These are phyloP conservation scores for Tragelaphus scriptus DNA, from an alignment of 2,113 vertebrate species.

Conservation along the genomic window DNA sequence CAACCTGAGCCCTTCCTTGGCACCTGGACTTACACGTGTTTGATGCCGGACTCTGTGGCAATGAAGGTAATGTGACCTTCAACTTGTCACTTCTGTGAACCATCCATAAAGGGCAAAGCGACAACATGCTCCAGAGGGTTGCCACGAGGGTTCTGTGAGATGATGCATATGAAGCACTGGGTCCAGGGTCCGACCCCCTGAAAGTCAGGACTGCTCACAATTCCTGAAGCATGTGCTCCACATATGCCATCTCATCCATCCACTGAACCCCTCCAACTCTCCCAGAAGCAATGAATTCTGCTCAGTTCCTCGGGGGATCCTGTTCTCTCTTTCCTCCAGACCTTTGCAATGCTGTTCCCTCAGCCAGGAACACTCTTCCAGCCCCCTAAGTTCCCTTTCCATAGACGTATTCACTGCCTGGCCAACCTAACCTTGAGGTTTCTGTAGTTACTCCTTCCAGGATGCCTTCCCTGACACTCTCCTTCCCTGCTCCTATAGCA, in stretches of 20 bases:
- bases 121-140: neutral
- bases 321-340: neutral
- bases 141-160: neutral
- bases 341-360: neutral
- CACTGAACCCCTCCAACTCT: accelerated
- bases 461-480: neutral
- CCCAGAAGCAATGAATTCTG: neutral
- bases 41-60: neutral
- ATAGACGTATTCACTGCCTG: neutral
- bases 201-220: neutral
- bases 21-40: neutral
- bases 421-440: neutral
- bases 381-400: neutral
- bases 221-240: neutral
- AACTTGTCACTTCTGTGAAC: neutral
- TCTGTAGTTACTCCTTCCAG: neutral
- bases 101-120: neutral
- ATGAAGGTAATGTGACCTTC: neutral
- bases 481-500: neutral
- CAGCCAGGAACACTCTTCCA: neutral
- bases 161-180: neutral
- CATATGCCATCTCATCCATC: neutral
- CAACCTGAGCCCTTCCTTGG: neutral
- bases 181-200: neutral
- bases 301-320: neutral